Evolutionary conservation across 2,888 invertebrate species (phyloP).

Genomic region (Drosophila picticornis): DNA sequence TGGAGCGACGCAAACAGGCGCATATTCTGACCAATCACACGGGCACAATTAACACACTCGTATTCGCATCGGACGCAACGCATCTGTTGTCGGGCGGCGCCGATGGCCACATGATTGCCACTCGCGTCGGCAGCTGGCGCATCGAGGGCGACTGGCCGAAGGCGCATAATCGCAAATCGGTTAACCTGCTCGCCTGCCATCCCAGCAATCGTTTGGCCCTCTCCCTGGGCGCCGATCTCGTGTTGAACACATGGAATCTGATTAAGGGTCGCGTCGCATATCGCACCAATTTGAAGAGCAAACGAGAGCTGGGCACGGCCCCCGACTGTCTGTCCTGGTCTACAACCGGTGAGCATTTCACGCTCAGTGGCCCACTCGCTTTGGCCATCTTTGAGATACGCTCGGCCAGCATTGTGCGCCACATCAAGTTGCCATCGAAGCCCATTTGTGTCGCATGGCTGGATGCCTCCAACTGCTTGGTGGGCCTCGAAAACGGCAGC

Average conservation of each 20-base stretch:
- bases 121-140: constrained; percentile 94
- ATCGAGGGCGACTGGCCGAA: constrained; percentile 92
- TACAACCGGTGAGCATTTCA: constrained; percentile 90
- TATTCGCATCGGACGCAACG: constrained; percentile 91
- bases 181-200: constrained; percentile 93
- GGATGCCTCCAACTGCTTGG: constrained; percentile 87
- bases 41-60: constrained; percentile 92
- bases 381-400: constrained; percentile 93
- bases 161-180: constrained; percentile 92
- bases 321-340: constrained; percentile 89
- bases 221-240: constrained; percentile 93
- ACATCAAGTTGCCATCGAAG: constrained; percentile 89
- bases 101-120: constrained; percentile 93
- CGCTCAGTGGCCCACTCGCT: constrained; percentile 89
- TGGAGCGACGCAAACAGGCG: constrained; percentile 91
- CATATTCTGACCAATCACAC: constrained; percentile 91
- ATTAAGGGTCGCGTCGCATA: constrained; percentile 96
- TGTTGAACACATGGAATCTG: constrained; percentile 96
- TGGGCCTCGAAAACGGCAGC: constrained; percentile 91
- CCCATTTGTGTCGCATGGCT: constrained; percentile 91
- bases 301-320: constrained; percentile 85
- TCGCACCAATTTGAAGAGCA: constrained; percentile 93
- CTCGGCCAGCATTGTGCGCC: constrained; percentile 90
- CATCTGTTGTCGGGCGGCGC: constrained; percentile 94
- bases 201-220: constrained; percentile 95